phyloP scores from a whole-genome alignment of 2,113 vertebrate genomes.

The rabbit (Oryctolagus cuniculus) region DNA sequence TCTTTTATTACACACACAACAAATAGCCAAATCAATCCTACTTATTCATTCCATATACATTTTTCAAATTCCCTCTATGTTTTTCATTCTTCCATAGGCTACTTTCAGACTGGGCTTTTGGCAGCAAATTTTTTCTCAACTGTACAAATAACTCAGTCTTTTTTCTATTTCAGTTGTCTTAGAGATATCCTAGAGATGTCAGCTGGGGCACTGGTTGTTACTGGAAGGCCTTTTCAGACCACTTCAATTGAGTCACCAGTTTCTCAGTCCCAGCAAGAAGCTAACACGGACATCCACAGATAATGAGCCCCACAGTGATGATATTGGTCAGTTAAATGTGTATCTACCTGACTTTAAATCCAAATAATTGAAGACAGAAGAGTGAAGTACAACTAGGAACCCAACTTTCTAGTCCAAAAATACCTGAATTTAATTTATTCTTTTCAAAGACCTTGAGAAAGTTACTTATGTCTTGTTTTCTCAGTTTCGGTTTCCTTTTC shows the following conservation, averaged over 20 bases:
- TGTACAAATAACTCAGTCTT: too few relatives aligned
- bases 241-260: neutral
- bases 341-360: neutral
- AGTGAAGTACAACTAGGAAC: neutral
- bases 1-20: neutral
- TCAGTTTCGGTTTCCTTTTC: neutral
- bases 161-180: neutral
- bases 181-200: neutral
- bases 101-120: neutral
- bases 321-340: neutral
- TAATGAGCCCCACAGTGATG: neutral
- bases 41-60: neutral
- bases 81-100: neutral
- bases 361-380: neutral
- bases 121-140: neutral
- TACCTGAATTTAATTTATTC: neutral
- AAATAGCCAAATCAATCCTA: constrained; percentile 33
- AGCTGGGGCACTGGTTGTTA: neutral
- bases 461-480: neutral
- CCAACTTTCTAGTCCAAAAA: neutral
- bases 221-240: neutral
- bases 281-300: neutral
- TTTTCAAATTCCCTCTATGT: constrained; percentile 6
- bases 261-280: neutral
- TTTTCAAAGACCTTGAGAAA: neutral